A percentile compares a stretch with the other conserved stretches of the same genome.
phyloP scores from a whole-genome alignment of 1,140 invertebrate genomes.

The Drosophila sucinea region DNA sequence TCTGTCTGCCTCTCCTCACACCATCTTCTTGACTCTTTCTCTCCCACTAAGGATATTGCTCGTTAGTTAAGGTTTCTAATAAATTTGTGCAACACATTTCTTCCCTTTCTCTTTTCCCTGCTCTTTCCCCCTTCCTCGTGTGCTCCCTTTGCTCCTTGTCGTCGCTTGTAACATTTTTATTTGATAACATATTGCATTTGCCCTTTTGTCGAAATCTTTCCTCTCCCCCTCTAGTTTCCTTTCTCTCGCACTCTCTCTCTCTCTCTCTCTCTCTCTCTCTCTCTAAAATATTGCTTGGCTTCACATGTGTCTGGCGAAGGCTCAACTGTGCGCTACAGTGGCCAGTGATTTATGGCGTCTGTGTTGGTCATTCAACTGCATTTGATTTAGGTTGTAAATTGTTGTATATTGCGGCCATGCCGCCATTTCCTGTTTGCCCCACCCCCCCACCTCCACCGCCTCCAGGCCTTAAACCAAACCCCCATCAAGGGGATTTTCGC shows the following conservation, averaged over 20 bases:
- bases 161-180: slow-evolving; percentile 80
- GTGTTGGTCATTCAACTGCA: slow-evolving; percentile 79
- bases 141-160: slow-evolving; percentile 48
- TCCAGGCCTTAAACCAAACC: background rate
- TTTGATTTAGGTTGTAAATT: slow-evolving; percentile 81
- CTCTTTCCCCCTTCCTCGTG: background rate
- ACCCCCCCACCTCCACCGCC: slow-evolving; percentile 6
- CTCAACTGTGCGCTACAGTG: slow-evolving; percentile 61
- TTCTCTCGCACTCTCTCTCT: slow-evolving; percentile 25
- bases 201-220: slow-evolving; percentile 57
- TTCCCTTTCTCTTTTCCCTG: slow-evolving; percentile 21
- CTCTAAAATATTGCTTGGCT: slow-evolving; percentile 70
- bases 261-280: slow-evolving; percentile 39
- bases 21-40: background rate
- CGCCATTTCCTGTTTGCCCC: slow-evolving; percentile 57
- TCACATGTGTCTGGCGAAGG: slow-evolving; percentile 50
- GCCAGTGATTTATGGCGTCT: slow-evolving; percentile 77
- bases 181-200: slow-evolving; percentile 81
- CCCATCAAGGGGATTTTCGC: slow-evolving; percentile 40
- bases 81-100: slow-evolving; percentile 81
- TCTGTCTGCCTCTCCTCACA: slow-evolving; percentile 7
- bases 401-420: slow-evolving; percentile 71
- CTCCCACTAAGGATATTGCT: slow-evolving; percentile 68
- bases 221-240: slow-evolving; percentile 11
- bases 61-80: slow-evolving; percentile 81